Base-by-base conservation (phyloP, 2,797 vertebrate genomes). In the Schizopygopsis malacanthus region DNA sequence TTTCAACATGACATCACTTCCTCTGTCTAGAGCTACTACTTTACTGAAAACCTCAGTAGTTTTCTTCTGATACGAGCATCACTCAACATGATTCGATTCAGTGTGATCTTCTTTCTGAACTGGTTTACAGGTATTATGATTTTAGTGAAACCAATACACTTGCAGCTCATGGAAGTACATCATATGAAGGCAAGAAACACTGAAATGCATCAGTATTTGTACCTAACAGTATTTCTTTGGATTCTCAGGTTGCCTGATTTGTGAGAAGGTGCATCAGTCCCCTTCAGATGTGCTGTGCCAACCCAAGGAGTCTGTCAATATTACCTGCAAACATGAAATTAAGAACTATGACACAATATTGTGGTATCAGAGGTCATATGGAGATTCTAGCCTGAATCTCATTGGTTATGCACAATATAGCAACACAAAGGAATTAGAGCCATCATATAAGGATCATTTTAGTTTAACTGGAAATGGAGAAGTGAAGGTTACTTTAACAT, bases 291-390 rank as follows among this genome's bases (percentile, higher is more conserved):
- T 93, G 28, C 2, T 91, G 72, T 69, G 33, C 81, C 33, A 33
- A 11, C 80, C 86, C 72, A 2, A 71, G 5, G 69, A 2, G 3
- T 73, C 67, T 28, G 52, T 77, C 37, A 78, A 2, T 28, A 79
- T 92, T 67, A 92, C 22, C 69, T 93, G 89, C 82, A 91, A 1
- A n/a, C 92, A 93, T 43, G 81, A 10, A 22, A 80, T 88, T 43
- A 1, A 3, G 3, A 89, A 1, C 50, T 86, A 88, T 70, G 15
- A 72, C 20, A 91, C 73, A 18, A 59, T 82, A 70, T 15, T 85
- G 52, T 52, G 65, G 69, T 90, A 88, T 82, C 43, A 89, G 52
- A 84, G 69, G 20, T 52, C 16, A 39, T 3, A 20, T 71, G 89
- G 56, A 71, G 69, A 88, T 76, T 76, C 50, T 73, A 71, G 79